Evolutionary conservation across 2,113 vertebrate genomes (phyloP).

Genomic region (Dasyurus viverrinus): DNA sequence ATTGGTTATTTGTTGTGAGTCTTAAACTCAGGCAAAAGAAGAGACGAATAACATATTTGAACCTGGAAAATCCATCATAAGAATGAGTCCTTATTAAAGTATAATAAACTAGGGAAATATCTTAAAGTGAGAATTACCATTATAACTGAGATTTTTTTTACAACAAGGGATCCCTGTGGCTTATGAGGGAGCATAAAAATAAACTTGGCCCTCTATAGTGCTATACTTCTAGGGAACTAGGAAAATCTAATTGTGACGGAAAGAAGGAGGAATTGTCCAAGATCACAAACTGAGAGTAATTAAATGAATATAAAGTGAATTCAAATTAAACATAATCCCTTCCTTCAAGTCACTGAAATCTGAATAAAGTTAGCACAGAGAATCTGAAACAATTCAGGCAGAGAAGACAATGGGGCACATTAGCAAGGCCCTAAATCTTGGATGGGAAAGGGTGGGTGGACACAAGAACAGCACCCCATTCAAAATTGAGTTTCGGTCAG

Average conservation of each 20-base stretch:
- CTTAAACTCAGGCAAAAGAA: not conserved
- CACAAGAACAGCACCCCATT: not conserved
- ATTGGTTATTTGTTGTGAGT: not conserved
- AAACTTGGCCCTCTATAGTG: not conserved
- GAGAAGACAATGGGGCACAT: not conserved
- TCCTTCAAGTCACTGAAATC: not conserved
- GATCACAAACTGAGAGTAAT: not conserved
- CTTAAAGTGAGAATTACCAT: not conserved
- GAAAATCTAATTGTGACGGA: not conserved
- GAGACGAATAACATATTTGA: not conserved
- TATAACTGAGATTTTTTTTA: not conserved
- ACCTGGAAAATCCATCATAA: not conserved
- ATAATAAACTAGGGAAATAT: not conserved
- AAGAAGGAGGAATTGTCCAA: constrained; percentile 24
- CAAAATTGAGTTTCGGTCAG: not conserved
- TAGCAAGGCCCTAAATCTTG: not conserved
- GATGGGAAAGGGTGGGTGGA: not conserved
- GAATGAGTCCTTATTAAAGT: not conserved
- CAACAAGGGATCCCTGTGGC: not conserved
- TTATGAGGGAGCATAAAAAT: not conserved
- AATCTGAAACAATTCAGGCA: not conserved
- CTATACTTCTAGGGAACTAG: not conserved
- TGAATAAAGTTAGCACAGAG: not conserved
- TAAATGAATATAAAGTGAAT: not conserved
- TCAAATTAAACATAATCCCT: not conserved